phyloP scores from a whole-genome alignment of 92 coral and sea anemone genomes.

The Virgularia gustaviana region DNA sequence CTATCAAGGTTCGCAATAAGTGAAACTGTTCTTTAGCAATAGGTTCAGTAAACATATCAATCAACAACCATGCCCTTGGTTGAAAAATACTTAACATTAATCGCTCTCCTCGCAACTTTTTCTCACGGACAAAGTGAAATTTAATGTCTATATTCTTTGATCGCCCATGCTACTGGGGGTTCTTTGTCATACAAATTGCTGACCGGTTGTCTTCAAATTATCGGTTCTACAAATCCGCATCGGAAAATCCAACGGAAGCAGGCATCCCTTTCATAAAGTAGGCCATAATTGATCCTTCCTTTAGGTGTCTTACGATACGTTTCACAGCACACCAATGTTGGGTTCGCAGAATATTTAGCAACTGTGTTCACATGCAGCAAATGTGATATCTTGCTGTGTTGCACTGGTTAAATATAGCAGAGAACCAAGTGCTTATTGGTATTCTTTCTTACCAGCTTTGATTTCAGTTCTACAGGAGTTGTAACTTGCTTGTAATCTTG shows the following conservation, averaged over 20 bases:
- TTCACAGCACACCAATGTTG: constrained; percentile 55
- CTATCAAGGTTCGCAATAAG: constrained; percentile 6
- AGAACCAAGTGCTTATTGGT: constrained; percentile 62
- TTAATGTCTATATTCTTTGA: background rate
- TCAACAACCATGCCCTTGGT: constrained; percentile 27
- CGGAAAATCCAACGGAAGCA: constrained; percentile 54
- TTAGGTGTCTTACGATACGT: constrained; percentile 54
- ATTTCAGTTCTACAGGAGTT: constrained; percentile 55
- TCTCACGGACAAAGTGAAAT: constrained; percentile 6
- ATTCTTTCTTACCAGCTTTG: constrained; percentile 50
- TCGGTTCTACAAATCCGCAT: constrained; percentile 42
- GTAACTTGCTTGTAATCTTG: constrained; percentile 46
- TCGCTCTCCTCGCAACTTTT: constrained; percentile 20
- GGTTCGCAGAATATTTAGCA: constrained; percentile 42
- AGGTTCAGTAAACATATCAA: constrained; percentile 22
- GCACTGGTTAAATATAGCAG: constrained; percentile 51
- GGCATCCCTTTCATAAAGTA: constrained; percentile 33
- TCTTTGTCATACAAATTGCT: background rate
- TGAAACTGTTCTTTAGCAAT: constrained; percentile 29
- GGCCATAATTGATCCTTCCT: constrained; percentile 52
- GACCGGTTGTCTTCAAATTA: constrained; percentile 1
- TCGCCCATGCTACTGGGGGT: background rate
- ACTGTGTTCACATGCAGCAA: constrained; percentile 59
- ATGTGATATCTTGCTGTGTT: constrained; percentile 57
- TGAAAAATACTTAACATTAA: constrained; percentile 15